These are phyloP conservation scores for Zosterops hypoxanthus DNA, from an alignment of 2,113 vertebrate genomes.

Conservation along the genomic window DNA sequence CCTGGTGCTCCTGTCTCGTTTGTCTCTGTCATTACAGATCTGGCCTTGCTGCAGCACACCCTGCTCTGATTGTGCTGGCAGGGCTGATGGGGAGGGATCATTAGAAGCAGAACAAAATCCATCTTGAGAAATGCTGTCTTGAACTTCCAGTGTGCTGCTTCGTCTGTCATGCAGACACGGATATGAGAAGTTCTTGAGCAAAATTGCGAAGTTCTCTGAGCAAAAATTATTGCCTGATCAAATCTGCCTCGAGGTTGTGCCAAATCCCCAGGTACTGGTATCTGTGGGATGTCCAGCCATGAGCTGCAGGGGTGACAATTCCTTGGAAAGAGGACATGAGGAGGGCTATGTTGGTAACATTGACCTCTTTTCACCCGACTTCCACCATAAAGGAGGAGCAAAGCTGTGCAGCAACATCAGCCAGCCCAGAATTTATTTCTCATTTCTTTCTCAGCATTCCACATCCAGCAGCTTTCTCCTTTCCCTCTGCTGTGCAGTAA, in stretches of 20 bases:
- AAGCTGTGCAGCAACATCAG: background rate
- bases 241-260: background rate
- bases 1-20: background rate
- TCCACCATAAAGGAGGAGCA: background rate
- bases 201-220: background rate
- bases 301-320: no score
- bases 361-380: background rate
- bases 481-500: background rate
- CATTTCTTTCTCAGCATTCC: background rate
- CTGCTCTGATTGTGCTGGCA: background rate
- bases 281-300: background rate
- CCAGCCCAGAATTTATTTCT: background rate
- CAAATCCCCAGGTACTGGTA: background rate
- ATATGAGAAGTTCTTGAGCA: background rate
- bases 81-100: background rate
- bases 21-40: background rate
- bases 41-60: background rate
- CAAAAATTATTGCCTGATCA: background rate
- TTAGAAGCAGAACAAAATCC: background rate
- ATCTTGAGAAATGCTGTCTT: background rate
- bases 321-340: fast-evolving
- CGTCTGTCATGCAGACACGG: background rate
- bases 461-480: background rate
- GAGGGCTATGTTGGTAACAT: fast-evolving
- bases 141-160: background rate